These are phyloP conservation scores for Dipus sagitta DNA, from an alignment of 2,797 vertebrate species.

Conservation along the genomic window DNA sequence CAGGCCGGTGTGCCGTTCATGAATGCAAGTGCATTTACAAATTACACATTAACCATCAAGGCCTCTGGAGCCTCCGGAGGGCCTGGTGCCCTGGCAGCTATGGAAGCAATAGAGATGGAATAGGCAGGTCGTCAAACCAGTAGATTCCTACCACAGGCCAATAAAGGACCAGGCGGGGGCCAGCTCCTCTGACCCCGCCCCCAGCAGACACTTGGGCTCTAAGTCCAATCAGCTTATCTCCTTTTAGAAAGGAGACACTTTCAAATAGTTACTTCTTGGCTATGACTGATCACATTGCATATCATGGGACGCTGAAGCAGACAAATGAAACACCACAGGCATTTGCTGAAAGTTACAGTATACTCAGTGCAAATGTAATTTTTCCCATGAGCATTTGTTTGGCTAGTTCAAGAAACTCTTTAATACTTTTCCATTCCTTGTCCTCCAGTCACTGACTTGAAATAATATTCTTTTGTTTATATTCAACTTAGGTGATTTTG, in stretches of 20 bases:
- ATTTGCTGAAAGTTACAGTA: not conserved
- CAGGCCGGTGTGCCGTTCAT: constrained; percentile 67
- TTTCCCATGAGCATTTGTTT: not conserved
- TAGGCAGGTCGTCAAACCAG: too few species aligned
- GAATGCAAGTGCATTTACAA: constrained; percentile 78
- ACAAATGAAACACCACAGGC: not conserved
- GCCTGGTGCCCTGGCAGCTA: not conserved
- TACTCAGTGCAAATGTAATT: not conserved
- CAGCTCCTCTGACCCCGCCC: too few species aligned
- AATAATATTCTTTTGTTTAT: not conserved
- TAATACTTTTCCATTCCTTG: not conserved
- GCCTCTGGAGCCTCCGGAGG: constrained; percentile 17
- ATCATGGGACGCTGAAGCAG: not conserved
- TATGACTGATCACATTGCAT: not conserved
- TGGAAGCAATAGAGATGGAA: not conserved
- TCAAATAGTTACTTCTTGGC: constrained; percentile 14
- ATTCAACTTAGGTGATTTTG: not conserved
- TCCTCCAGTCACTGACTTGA: not conserved
- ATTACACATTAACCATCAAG: constrained; percentile 76
- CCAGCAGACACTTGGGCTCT: not conserved
- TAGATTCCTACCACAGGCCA: not conserved
- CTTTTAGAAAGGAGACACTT: not conserved
- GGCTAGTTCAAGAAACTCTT: not conserved
- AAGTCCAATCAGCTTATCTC: not conserved
- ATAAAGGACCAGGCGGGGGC: not conserved